A percentile compares a stretch with the other conserved stretches of the same genome.
These are phyloP conservation scores for Dallia pectoralis DNA, from an alignment of 2,797 vertebrate genomes.

Conservation along the genomic window DNA sequence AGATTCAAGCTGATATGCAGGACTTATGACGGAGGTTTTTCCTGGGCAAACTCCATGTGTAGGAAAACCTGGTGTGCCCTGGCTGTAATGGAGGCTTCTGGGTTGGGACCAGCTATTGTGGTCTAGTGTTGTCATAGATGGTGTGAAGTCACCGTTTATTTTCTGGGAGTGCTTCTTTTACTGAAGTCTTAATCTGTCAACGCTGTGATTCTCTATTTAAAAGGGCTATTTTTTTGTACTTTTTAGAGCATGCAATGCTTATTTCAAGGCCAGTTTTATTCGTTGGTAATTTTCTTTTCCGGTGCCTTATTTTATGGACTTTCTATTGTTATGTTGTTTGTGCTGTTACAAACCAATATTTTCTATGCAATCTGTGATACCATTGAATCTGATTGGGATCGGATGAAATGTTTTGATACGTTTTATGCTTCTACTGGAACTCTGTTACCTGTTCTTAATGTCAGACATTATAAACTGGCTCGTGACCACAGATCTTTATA, in stretches of 20 bases:
- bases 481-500: neutral
- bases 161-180: constrained; percentile 16
- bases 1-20: neutral
- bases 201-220: constrained; percentile 34
- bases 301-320: neutral
- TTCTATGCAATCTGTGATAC: neutral
- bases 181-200: constrained; percentile 18
- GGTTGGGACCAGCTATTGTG: neutral
- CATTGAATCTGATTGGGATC: neutral
- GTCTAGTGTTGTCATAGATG: neutral
- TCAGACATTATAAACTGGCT: neutral
- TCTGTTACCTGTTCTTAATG: neutral
- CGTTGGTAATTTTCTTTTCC: neutral
- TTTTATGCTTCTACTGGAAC: neutral
- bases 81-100: too few species aligned
- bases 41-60: neutral
- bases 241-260: neutral
- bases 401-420: neutral
- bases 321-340: neutral
- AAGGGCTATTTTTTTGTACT: constrained; percentile 4
- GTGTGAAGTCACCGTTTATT: constrained; percentile 1
- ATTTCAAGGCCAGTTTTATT: neutral
- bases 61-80: neutral
- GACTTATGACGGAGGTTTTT: constrained; percentile 5
- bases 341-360: neutral